Evolutionary conservation across 2,113 vertebrate species (phyloP).

Genomic region (Heloderma charlesbogerti): DNA sequence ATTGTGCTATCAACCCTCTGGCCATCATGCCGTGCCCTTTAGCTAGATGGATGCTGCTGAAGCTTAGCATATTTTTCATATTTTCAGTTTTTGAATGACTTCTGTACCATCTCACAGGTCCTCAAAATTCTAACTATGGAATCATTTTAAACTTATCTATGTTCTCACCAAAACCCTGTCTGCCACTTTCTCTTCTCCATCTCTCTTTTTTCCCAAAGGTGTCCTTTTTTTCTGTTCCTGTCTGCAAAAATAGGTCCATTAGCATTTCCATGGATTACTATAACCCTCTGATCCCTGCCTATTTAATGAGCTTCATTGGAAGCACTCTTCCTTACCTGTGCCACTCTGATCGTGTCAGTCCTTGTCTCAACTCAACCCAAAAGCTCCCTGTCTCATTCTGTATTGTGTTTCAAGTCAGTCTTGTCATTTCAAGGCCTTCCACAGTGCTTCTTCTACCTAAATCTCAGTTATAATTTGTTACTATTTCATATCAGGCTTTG

Average conservation of each 20-base stretch:
- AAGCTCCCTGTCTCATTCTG: neutral
- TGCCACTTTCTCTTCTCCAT: neutral
- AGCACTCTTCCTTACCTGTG: neutral
- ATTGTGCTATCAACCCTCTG: neutral
- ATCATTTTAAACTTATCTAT: neutral
- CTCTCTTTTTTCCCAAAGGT: neutral
- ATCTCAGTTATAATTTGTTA: neutral
- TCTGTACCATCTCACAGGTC: neutral
- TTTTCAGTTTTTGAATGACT: neutral
- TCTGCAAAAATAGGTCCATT: slow-evolving; percentile 16
- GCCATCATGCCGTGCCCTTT: neutral
- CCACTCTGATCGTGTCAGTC: slow-evolving; percentile 6
- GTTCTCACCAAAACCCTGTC: neutral
- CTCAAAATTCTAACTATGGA: neutral
- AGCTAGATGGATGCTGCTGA: neutral
- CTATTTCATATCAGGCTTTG: neutral
- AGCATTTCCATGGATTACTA: slow-evolving; percentile 9
- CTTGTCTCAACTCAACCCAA: neutral
- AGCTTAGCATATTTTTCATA: neutral
- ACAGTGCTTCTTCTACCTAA: neutral
- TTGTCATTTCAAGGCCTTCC: slow-evolving; percentile 5
- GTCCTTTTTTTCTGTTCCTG: neutral
- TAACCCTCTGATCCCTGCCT: neutral
- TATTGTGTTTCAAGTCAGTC: neutral
- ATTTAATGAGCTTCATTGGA: slow-evolving; percentile 14